phyloP scores from a whole-genome alignment of 2,888 invertebrate species.

The Temnothorax ravouxi region DNA sequence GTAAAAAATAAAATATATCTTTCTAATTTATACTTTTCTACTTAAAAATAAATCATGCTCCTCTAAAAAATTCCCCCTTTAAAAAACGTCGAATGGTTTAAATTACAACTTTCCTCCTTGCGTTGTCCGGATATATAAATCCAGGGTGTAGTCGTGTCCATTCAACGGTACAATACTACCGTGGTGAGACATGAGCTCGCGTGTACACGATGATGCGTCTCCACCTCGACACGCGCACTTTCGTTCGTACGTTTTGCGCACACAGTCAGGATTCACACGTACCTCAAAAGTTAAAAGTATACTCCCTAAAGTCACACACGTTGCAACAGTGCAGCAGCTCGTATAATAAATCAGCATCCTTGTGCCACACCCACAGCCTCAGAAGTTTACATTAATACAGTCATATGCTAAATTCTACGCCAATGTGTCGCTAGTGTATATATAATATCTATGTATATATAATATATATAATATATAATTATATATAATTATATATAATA shows the following conservation, averaged over 20 bases:
- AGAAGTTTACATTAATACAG: constrained; percentile 76
- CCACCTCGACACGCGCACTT: constrained; percentile 16
- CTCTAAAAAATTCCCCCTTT: not conserved
- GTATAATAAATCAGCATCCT: constrained; percentile 67
- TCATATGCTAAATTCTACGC: constrained; percentile 54
- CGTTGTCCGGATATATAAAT: not conserved
- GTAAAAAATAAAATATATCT: constrained; percentile 29
- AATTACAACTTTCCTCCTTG: not conserved
- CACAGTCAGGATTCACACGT: constrained; percentile 14
- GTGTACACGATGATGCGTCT: not conserved
- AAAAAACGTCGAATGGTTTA: not conserved
- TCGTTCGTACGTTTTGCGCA: not conserved
- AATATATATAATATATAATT: constrained; percentile 59
- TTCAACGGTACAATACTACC: constrained; percentile 36
- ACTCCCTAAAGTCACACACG: constrained; percentile 29
- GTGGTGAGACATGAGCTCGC: constrained; percentile 28
- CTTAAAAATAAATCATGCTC: not conserved
- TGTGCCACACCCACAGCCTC: constrained; percentile 82
- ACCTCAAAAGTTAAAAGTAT: constrained; percentile 26
- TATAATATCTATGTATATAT: constrained; percentile 47
- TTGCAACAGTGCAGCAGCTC: constrained; percentile 65
- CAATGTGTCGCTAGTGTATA: constrained; percentile 35
- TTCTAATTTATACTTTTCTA: constrained; percentile 8
- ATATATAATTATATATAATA: constrained; percentile 66
- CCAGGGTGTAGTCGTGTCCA: not conserved